Evolutionary conservation across 1,140 invertebrate genomes (phyloP), one percentile per base, ranked within the genome.

Genomic region (Pentalonia nigronervosa): DNA sequence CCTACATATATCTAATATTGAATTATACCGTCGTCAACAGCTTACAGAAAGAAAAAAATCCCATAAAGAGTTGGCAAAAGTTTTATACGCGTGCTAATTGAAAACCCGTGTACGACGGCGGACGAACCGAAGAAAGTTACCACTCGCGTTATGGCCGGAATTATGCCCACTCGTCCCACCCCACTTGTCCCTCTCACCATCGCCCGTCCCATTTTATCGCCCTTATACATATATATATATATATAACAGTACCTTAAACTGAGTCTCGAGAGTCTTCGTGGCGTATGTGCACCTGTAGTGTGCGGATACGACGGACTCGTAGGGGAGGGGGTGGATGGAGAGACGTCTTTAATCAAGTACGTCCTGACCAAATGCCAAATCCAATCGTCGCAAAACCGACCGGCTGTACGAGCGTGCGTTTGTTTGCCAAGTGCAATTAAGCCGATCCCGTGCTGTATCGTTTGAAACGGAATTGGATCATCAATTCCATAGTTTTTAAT

Each of bases 381-480:
- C 67, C 76, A 92, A 81, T 48, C 76, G 91, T 7, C 21, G 67
- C 41, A 92, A 83, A 92, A 76, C 36, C 11, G 14, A 9, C 25
- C 30, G n/a, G 60, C n/a, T 25, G 36, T n/a, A 23, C 14, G 21
- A 7, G 20, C 45, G 30, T n/a, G 20, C 45, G 86, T n/a, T 34
- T 23, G 67, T 92, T 92, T 83, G 91, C 91, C 91, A 83, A 53
- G 30, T 34, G 76, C 76, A 92, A 92, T 92, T 92, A 92, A 92
- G 20, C 34, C 9, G 45, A 91, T 47, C 45, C n/a, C 47, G 14
- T 7, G 7, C 67, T 83, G 81, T 67, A 30, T 17, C 84, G 21
- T 1, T 45, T 7, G 8, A 25, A 41, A 45, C 36, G 7, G 41
- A 45, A 84, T 84, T 45, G 11, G 4, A 47, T 47, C 84, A 45